Conservation (phyloP, 2,888 invertebrate species). For the Augochlorella aurata region DNA sequence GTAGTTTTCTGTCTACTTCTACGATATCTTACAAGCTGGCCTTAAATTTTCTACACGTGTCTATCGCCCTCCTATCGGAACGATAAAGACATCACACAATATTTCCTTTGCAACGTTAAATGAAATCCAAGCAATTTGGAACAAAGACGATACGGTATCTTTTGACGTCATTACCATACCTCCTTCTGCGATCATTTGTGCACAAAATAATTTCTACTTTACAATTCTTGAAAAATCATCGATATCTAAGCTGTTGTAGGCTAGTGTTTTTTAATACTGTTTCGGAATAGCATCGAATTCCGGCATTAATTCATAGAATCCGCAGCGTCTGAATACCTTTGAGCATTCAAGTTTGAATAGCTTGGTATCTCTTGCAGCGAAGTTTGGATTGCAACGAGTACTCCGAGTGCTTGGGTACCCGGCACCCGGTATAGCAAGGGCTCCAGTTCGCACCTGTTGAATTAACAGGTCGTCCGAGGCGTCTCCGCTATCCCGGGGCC, state of each 20-base stretch:
- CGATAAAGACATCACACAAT: not conserved
- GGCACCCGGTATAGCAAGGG: not conserved
- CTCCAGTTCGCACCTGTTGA: slow-evolving; percentile 12
- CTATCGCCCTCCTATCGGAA: not conserved
- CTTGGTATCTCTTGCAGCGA: not conserved
- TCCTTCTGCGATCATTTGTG: not conserved
- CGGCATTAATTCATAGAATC: too few relatives aligned
- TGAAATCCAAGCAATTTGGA: not conserved
- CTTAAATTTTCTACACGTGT: not conserved
- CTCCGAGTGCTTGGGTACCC: not conserved
- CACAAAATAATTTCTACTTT: too few relatives aligned
- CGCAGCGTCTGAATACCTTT: too few relatives aligned
- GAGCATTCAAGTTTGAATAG: too few relatives aligned
- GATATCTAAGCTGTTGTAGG: too few relatives aligned
- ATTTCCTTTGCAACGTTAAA: not conserved
- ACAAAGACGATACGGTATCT: not conserved
- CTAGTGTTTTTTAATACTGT: too few relatives aligned
- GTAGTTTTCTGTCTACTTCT: not conserved
- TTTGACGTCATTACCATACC: not conserved
- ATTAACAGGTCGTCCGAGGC: slow-evolving; percentile 28
- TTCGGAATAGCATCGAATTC: too few relatives aligned
- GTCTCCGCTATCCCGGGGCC: not conserved
- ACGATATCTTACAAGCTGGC: not conserved
- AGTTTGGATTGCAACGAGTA: not conserved
- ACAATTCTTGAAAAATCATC: too few relatives aligned